These are phyloP conservation scores for Aldabrachelys gigantea DNA, from an alignment of 2,113 vertebrate species.

Conservation along the genomic window DNA sequence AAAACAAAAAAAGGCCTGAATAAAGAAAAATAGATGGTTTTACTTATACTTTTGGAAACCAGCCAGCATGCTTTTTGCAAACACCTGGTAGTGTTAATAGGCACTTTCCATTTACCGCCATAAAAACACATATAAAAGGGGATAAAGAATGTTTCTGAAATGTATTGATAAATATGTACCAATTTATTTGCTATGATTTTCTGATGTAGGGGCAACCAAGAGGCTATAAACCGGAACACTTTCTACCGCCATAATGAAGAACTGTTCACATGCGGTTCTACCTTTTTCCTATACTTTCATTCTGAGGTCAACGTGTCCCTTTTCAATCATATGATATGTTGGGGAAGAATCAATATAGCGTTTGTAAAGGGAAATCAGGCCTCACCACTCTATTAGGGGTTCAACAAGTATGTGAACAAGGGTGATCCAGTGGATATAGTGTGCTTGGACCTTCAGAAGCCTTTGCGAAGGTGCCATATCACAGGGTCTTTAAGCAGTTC, in stretches of 20 bases:
- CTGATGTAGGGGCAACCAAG: not conserved
- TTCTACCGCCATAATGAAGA: not conserved
- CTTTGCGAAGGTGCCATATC: not conserved
- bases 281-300: not conserved
- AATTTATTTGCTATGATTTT: not conserved
- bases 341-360: not conserved
- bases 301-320: not conserved
- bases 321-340: not conserved
- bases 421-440: not conserved
- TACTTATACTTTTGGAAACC: constrained; percentile 61
- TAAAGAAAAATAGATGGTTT: constrained; percentile 61
- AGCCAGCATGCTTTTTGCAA: constrained; percentile 55
- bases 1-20: constrained; percentile 69
- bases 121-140: not conserved
- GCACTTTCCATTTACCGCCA: constrained; percentile 6
- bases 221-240: fast-evolving
- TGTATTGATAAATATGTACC: not conserved
- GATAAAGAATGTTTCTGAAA: not conserved
- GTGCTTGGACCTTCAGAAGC: not conserved
- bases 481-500: not conserved
- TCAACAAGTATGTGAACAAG: not conserved
- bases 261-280: fast-evolving
- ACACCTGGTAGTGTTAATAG: constrained; percentile 51
- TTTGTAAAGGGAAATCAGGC: not conserved
- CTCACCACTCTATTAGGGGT: not conserved